A percentile compares a stretch with the other conserved stretches of the same genome.
Conservation (phyloP, 2,113 vertebrate genomes). For the Podarcis muralis region DNA sequence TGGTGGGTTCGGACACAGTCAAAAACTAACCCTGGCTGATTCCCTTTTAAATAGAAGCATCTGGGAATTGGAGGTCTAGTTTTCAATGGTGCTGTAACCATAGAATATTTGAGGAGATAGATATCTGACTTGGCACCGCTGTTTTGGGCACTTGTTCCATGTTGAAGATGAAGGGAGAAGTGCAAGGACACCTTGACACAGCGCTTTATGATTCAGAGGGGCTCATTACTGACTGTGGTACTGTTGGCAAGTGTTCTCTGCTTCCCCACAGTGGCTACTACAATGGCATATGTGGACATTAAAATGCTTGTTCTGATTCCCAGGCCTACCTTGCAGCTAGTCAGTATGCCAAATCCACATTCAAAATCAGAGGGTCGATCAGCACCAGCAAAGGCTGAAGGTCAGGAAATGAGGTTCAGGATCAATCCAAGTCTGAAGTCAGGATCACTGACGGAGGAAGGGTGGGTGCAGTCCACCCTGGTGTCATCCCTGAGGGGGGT, state of each 20-base stretch:
- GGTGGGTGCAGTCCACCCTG: no score
- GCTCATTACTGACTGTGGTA: neutral
- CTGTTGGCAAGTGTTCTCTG: neutral
- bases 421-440: no score
- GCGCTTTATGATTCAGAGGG: no score
- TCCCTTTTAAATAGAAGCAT: neutral
- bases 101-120: neutral
- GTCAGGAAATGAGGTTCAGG: no score
- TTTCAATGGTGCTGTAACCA: neutral
- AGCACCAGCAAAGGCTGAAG: no score
- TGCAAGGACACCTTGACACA: neutral
- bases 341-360: no score
- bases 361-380: no score
- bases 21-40: neutral
- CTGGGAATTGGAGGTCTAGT: neutral
- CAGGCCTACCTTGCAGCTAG: no score
- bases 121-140: neutral
- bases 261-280: neutral
- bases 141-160: neutral
- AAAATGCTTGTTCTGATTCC: neutral
- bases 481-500: no score
- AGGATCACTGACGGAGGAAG: no score
- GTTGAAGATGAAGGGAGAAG: neutral
- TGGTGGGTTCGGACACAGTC: fast-evolving
- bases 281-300: neutral